phyloP scores from a whole-genome alignment of 2,113 vertebrate genomes.

The Cavia porcellus region DNA sequence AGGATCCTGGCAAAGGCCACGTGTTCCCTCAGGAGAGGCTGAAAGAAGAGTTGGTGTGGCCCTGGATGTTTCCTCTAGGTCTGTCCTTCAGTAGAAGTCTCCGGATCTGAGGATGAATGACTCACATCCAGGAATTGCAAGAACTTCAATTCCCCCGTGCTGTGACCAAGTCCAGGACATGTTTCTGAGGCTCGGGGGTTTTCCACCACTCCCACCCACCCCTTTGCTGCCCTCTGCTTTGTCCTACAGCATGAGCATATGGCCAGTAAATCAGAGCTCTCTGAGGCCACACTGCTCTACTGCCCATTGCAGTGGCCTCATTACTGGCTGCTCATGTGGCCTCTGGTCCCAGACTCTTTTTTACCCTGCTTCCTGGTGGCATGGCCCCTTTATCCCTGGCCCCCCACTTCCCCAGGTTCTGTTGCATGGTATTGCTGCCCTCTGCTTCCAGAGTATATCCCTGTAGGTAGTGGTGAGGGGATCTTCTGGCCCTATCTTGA shows the following conservation, averaged over 20 bases:
- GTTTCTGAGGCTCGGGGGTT: constrained; percentile 29
- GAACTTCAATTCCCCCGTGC: neutral
- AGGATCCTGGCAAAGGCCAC: neutral
- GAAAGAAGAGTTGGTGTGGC: neutral
- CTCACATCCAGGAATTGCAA: constrained; percentile 71
- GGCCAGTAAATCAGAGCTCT: neutral
- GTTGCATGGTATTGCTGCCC: neutral
- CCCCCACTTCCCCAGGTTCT: neutral
- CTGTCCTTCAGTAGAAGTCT: neutral
- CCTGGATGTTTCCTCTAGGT: constrained; percentile 23
- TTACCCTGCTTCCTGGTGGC: neutral
- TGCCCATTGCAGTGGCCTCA: neutral
- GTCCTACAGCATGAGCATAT: neutral
- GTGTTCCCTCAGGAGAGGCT: neutral
- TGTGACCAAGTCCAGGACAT: neutral
- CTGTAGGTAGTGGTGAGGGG: neutral
- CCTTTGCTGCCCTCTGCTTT: neutral
- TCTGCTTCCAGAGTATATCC: neutral
- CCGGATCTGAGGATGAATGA: neutral
- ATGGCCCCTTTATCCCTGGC: neutral
- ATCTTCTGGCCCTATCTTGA: neutral
- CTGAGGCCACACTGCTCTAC: neutral
- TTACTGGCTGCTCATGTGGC: neutral
- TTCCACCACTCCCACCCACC: neutral
- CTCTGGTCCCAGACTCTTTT: neutral